phyloP scores from a whole-genome alignment of 2,113 vertebrate genomes.

The Mastomys natalensis region DNA sequence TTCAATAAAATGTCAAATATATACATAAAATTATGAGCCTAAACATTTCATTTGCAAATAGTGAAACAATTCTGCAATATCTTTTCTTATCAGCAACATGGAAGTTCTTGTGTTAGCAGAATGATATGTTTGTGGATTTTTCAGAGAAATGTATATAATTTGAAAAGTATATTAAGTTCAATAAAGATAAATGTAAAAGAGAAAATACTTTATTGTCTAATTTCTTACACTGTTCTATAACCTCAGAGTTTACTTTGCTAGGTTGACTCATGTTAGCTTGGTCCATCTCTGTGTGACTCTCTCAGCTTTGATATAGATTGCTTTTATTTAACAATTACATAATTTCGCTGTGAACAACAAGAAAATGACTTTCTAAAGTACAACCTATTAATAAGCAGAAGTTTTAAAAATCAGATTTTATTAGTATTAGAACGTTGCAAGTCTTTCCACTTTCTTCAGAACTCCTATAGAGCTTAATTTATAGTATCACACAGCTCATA shows the following conservation, averaged over 20 bases:
- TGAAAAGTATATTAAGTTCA: neutral
- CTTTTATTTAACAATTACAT: neutral
- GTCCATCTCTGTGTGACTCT: neutral
- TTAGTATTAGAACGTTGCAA: neutral
- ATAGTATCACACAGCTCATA: neutral
- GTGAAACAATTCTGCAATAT: too few relatives aligned
- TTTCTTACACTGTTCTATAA: neutral
- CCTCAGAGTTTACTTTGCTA: neutral
- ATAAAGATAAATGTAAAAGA: neutral
- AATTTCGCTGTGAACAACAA: neutral
- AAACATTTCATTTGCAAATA: too few relatives aligned
- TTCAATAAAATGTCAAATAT: slow-evolving; percentile 11
- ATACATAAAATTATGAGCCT: neutral
- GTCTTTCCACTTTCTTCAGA: neutral
- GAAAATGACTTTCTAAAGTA: neutral
- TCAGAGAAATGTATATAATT: too few relatives aligned
- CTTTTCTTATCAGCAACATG: too few relatives aligned
- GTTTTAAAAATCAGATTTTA: neutral
- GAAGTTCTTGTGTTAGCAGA: too few relatives aligned
- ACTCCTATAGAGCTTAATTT: neutral
- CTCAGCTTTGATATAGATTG: neutral
- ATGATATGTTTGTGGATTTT: too few relatives aligned
- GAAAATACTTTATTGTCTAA: neutral
- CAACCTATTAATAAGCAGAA: neutral
- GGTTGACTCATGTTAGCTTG: neutral